phyloP scores from a whole-genome alignment of 1,140 invertebrate genomes.

The Vollenhovia emeryi region DNA sequence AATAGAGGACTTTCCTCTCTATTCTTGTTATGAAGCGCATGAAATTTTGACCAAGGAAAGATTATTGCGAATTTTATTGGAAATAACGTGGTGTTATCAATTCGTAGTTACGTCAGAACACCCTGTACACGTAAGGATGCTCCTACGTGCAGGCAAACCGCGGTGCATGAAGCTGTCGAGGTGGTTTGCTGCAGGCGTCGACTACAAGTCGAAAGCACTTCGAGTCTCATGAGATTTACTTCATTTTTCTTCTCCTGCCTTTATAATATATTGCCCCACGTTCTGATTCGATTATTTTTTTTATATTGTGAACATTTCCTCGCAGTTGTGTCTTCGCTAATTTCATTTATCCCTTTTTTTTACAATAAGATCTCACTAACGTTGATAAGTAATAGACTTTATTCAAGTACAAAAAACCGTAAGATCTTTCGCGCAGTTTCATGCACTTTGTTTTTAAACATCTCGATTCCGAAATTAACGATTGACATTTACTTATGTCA shows the following conservation, averaged over 20 bases:
- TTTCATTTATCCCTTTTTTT: background rate
- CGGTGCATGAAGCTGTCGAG: background rate
- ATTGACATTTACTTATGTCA: background rate
- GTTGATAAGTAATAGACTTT: background rate
- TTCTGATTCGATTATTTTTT: conserved; percentile 16
- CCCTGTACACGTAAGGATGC: background rate
- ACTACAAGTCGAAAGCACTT: background rate
- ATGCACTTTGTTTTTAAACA: background rate
- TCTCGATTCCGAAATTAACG: background rate
- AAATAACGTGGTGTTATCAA: background rate
- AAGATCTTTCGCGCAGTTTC: background rate
- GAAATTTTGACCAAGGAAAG: background rate
- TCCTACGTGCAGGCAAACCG: conserved; percentile 39
- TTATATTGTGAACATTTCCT: background rate
- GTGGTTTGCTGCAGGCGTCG: conserved; percentile 34
- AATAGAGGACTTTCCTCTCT: too few species aligned
- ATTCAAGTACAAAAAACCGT: background rate
- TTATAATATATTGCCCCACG: conserved; percentile 1
- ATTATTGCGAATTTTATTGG: background rate
- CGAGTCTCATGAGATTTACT: conserved; percentile 1
- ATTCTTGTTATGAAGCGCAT: background rate
- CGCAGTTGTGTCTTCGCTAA: background rate
- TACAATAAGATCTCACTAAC: background rate
- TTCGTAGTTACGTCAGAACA: background rate
- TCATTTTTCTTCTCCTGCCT: conserved; percentile 33